phyloP scores from a whole-genome alignment of 2,113 vertebrate genomes.

The Heteronetta atricapilla region DNA sequence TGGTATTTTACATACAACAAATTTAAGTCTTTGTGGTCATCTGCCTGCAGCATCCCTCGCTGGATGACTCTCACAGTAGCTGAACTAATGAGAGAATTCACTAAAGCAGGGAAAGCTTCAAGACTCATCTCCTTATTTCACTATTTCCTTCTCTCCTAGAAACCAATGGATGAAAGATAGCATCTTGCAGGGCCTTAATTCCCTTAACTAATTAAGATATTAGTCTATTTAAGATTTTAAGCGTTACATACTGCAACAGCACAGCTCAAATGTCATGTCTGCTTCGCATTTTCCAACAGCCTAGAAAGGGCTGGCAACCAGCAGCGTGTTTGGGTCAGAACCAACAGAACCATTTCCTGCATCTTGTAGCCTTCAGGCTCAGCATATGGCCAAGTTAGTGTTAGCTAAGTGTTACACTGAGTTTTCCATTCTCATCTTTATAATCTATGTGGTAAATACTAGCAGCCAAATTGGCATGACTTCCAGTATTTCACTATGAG shows the following conservation, averaged over 20 bases:
- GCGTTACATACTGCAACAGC: fast-evolving
- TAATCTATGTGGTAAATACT: neutral
- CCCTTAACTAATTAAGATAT: neutral
- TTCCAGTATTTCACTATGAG: neutral
- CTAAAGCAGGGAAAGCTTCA: neutral
- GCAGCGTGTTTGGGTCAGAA: neutral
- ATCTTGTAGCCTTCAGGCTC: fast-evolving
- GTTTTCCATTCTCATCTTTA: neutral
- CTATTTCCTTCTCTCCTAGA: neutral
- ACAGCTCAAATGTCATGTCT: neutral
- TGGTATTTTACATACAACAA: neutral
- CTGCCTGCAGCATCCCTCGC: neutral
- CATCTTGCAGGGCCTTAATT: fast-evolving
- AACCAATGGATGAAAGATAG: neutral
- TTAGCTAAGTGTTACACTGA: neutral
- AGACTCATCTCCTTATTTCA: neutral
- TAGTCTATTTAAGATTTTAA: neutral
- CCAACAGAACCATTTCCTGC: fast-evolving
- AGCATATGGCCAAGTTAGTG: too few species aligned
- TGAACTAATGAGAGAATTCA: neutral
- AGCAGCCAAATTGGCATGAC: neutral
- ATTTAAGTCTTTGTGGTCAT: neutral
- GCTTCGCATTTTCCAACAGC: neutral
- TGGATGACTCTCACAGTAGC: neutral
- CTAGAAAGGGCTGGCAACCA: neutral